Percentiles rank a stretch among this genome's conserved stretches.
Evolutionary conservation across 2,797 vertebrate genomes (phyloP).

Genomic region (Esox lucius): DNA sequence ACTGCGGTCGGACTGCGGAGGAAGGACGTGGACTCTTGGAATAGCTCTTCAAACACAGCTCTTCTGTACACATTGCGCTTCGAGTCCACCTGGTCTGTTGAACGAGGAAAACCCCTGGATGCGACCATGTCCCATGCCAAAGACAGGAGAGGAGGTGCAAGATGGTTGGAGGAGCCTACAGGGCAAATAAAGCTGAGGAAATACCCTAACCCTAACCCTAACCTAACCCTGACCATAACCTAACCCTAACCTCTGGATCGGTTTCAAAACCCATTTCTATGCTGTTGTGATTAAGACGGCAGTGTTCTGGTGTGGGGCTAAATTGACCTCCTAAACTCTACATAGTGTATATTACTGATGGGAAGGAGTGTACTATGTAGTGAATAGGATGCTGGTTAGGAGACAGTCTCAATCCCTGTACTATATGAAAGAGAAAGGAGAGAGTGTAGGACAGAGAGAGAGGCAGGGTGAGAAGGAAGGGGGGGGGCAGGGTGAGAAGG

Average conservation of each 20-base stretch:
- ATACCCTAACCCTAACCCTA: background rate
- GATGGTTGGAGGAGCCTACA: background rate
- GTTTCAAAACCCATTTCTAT: no score
- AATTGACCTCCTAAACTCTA: no score
- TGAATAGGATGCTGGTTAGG: background rate
- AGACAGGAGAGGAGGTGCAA: background rate
- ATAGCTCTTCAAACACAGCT: background rate
- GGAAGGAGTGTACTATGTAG: background rate
- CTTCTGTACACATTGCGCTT: conserved; percentile 6
- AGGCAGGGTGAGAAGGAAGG: background rate
- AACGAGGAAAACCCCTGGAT: background rate
- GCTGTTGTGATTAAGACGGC: conserved; percentile 70
- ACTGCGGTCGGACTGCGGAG: no score
- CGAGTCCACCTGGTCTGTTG: background rate
- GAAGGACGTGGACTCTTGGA: background rate
- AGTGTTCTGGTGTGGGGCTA: conserved; percentile 47
- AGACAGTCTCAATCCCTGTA: conserved; percentile 52
- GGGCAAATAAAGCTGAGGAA: background rate
- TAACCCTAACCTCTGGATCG: no score
- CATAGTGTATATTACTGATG: background rate
- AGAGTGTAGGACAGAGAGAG: background rate
- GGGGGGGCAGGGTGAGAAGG: background rate
- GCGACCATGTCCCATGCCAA: background rate
- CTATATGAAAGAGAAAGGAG: conserved; percentile 26
- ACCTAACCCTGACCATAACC: no score